phyloP scores from a whole-genome alignment of 2,797 vertebrate genomes.

The Sebastes cheni region DNA sequence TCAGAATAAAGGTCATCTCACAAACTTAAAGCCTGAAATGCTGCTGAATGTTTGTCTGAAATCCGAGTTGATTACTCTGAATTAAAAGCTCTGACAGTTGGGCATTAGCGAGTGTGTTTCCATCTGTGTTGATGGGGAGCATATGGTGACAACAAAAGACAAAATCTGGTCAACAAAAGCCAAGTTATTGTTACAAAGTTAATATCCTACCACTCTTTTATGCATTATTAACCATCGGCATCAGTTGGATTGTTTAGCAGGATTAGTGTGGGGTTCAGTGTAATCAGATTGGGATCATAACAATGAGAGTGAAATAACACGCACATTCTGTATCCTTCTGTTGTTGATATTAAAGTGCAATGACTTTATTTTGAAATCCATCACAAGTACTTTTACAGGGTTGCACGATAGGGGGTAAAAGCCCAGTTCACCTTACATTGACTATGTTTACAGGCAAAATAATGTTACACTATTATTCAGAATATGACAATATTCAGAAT shows the following conservation, averaged over 20 bases:
- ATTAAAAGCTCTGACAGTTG: conserved; percentile 24
- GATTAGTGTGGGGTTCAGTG: conserved; percentile 14
- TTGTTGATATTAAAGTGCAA: not conserved
- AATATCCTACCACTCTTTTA: conserved; percentile 23
- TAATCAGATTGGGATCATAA: conserved; percentile 8
- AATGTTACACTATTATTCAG: too few relatives aligned
- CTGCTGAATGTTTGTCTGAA: not conserved
- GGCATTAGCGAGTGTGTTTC: conserved; percentile 17
- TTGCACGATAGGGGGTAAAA: not conserved
- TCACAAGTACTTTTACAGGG: not conserved
- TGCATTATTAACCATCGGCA: conserved; percentile 17
- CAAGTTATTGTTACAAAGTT: conserved; percentile 32
- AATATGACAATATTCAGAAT: too few relatives aligned
- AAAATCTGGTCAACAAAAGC: conserved; percentile 36
- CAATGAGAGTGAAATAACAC: not conserved
- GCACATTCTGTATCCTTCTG: not conserved
- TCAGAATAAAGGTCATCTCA: not conserved
- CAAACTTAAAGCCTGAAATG: not conserved
- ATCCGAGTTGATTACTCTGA: conserved; percentile 16
- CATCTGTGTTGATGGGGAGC: conserved; percentile 39
- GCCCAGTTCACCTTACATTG: not conserved
- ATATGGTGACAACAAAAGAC: conserved; percentile 42
- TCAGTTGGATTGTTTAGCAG: not conserved
- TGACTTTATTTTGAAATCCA: not conserved
- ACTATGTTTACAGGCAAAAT: not conserved